Evolutionary conservation across 2,888 invertebrate genomes (phyloP), one percentile per base, ranked within the genome.

Genomic region (Unio delphinus): DNA sequence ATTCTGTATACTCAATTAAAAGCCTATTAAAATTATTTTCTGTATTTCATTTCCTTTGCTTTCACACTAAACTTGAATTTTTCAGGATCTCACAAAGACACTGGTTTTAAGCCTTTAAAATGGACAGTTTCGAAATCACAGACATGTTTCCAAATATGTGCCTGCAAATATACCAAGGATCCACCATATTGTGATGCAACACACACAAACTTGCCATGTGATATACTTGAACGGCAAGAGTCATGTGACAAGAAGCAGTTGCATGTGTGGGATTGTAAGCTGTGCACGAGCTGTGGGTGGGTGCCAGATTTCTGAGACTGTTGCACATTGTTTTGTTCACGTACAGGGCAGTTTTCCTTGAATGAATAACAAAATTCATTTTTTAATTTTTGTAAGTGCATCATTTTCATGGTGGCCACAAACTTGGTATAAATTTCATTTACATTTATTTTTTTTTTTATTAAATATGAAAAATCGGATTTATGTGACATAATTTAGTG

Each of bases 251-350:
- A 30, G 54, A 65, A 80, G 66, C 62, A 71, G 1, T 57, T 61
- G 26, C 81, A 81, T 60, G 65, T 68, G 4, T 57, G 70, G 34
- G 73, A 76, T 7, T 72, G 67, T 61, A 85, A 80, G 70, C 77
- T 87, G 6, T 87, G 87, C 69, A 84, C 84, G 20, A 74, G 75
- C n/a, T 87, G 87, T 76, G 86, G 87, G 6, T 86, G 84, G 85
- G 78, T 83, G 55, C 87, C 87, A 15, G 87, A 87, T 67, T 87
- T 87, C 69, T 87, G 69, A 76, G 45, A 45, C 15, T 45, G 45
- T 3, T 45, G 0, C 11, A 15, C n/a, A 78, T 18, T 15, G 18
- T 4, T 15, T 15, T 3, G 15, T 45, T 11, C 11, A 45, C 15
- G 45, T 45, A 45, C 45, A 45, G 45, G 45, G 15, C 45, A 45